phyloP scores from a whole-genome alignment of 2,113 vertebrate species.

The Psilopogon haemacephalus region DNA sequence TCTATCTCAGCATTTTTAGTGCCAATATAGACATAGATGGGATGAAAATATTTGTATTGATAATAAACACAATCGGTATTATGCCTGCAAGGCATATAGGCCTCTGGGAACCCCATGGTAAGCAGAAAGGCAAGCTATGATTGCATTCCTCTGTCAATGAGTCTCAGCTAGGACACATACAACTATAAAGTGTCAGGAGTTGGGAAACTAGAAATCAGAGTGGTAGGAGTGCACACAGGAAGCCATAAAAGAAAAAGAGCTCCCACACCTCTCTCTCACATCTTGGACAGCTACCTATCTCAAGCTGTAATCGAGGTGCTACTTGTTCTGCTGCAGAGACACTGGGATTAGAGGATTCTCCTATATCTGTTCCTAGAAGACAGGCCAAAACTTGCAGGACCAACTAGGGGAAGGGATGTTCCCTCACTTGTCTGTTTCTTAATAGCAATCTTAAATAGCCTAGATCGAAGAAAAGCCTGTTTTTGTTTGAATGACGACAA shows the following conservation, averaged over 20 bases:
- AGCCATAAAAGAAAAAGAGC: neutral
- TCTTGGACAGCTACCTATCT: neutral
- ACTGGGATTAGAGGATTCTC: neutral
- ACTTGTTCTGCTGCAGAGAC: neutral
- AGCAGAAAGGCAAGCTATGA: conserved; percentile 13
- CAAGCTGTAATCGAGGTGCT: neutral
- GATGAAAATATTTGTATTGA: conserved; percentile 1
- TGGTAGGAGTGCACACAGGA: neutral
- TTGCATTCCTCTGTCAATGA: neutral
- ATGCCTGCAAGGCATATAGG: neutral
- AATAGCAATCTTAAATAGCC: neutral
- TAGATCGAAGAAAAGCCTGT: neutral
- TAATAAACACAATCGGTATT: neutral
- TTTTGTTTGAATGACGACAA: neutral
- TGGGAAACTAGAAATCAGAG: neutral
- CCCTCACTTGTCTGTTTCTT: neutral
- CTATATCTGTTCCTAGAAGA: neutral
- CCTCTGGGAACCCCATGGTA: neutral
- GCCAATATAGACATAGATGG: neutral
- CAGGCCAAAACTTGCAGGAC: neutral
- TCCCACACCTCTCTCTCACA: neutral
- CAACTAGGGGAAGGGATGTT: neutral
- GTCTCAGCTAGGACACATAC: neutral
- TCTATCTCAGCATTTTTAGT: neutral
- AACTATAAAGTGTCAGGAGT: neutral